These are phyloP conservation scores for Cydia strobilella DNA, from an alignment of 1,140 invertebrate species.

Conservation along the genomic window DNA sequence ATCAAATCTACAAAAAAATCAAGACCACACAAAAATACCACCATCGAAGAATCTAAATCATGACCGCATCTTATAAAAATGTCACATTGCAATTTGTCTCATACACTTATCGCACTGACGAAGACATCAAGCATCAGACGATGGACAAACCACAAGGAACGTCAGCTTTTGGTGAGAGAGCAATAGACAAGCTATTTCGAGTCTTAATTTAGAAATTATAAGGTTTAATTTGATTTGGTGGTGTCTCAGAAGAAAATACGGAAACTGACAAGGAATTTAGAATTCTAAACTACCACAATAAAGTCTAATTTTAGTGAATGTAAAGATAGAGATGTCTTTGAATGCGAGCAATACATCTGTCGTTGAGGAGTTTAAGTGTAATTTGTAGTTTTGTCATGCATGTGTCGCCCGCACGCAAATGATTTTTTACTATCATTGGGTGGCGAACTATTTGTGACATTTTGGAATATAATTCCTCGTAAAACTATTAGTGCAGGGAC, in stretches of 20 bases:
- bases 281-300: not conserved
- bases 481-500: constrained; percentile 6
- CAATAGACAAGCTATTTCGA: not conserved
- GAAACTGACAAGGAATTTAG: not conserved
- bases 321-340: constrained; percentile 8
- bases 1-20: not conserved
- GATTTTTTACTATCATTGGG: constrained; percentile 14
- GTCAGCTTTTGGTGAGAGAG: not conserved
- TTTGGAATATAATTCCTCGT: constrained; percentile 7
- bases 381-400: constrained; percentile 6
- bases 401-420: constrained; percentile 11
- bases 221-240: not conserved
- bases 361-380: constrained; percentile 15
- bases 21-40: constrained; percentile 14
- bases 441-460: constrained; percentile 4
- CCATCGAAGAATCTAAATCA: constrained; percentile 11
- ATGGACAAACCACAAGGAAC: not conserved
- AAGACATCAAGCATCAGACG: constrained; percentile 3
- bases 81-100: constrained; percentile 18
- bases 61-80: constrained; percentile 14
- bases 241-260: not conserved
- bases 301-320: not conserved
- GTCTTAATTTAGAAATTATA: not conserved
- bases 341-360: constrained; percentile 9
- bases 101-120: constrained; percentile 8